Base-by-base conservation (phyloP, 92 coral and sea anemone species). In the Galaxea fascicularis region DNA sequence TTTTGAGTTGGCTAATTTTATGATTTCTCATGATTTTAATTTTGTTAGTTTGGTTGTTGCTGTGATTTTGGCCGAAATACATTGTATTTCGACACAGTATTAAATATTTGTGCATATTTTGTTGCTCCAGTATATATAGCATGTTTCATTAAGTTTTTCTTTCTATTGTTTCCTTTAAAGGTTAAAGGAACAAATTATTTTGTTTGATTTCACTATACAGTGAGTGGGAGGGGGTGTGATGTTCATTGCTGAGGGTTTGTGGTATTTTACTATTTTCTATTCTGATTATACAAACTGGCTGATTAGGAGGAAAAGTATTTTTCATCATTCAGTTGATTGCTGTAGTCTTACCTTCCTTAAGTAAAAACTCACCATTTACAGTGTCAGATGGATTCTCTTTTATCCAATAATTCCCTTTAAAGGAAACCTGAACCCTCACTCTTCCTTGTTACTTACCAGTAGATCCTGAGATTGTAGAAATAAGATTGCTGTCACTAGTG, bases 381-480 rank as follows among this genome's bases (percentile, higher is more conserved):
- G n/a, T n/a, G n/a, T n/a, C 49, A 69, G 74, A 69, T 15, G 39
- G 74, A 69, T 69, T 52, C 74, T 30, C 54, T 26, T 30, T 21
- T 35, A 15, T 8, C 4, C n/a, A 14, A 35, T 69, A 69, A 69
- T 69, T 39, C 21, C 74, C 74, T 39, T 35, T 35, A 20, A 69
- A 69, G 28, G 74, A n/a, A 69, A 69, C 74, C 74, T 69, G 74
- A 10, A 69, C n/a, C n/a, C n/a, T n/a, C n/a, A n/a, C n/a, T n/a
- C n/a, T n/a, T n/a, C n/a, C n/a, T n/a, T n/a, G n/a, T n/a, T n/a
- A n/a, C n/a, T n/a, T n/a, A n/a, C n/a, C n/a, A n/a, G n/a, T n/a
- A n/a, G n/a, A n/a, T n/a, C n/a, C n/a, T n/a, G n/a, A n/a, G n/a
- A n/a, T n/a, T n/a, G n/a, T n/a, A n/a, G n/a, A n/a, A n/a, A n/a